Evolutionary conservation across 2,113 vertebrate species (phyloP), one percentile per base, ranked within the genome.

Genomic region (Peromyscus polionotus): DNA sequence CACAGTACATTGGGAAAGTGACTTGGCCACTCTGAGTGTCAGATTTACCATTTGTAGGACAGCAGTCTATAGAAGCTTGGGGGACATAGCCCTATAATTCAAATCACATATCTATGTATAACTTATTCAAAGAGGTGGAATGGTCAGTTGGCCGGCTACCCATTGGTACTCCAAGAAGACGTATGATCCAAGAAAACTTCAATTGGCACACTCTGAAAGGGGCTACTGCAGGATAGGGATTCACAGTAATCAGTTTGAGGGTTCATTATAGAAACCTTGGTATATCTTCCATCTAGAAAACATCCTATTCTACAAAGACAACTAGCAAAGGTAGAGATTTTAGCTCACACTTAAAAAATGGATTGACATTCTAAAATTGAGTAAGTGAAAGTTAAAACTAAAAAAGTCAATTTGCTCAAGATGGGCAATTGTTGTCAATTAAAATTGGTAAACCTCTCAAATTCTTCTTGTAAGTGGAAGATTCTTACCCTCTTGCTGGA

Each of bases 291-390:
- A 90, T n/a, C 5, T 67, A 76, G 20, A 86, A 92, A 90, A 91
- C 79, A 81, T 26, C n/a, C 79, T 26, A 45, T 59, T 39, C 36
- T 12, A 63, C 67, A 90, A 79, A 95, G 75, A 94, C 59, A 93
- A 72, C 45, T 39, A 88, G 77, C 31, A 89, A 95, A 95, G n/a
- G 28, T 45, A 88, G 36, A 96, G 96, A 98, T 96, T 96, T 48
- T 54, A 95, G 97, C 97, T 98, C 97, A 98, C 97, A 98, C 97
- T 97, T 97, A 98, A 98, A 97, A 95, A 85, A 48, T 80, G 85
- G 17, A 79, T 94, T 84, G 63, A 22, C 16, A 65, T 75, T 93
- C 51, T 84, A 68, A 36, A 61, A 72, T 93, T 59, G 68, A 42
- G 59, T 92, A 65, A 73, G 42, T 17, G 84, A 94, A 95, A 45